A percentile compares a stretch with the other conserved stretches of the same genome.
phyloP scores from a whole-genome alignment of 2,797 vertebrate genomes.

The Chloroceryle amazona region DNA sequence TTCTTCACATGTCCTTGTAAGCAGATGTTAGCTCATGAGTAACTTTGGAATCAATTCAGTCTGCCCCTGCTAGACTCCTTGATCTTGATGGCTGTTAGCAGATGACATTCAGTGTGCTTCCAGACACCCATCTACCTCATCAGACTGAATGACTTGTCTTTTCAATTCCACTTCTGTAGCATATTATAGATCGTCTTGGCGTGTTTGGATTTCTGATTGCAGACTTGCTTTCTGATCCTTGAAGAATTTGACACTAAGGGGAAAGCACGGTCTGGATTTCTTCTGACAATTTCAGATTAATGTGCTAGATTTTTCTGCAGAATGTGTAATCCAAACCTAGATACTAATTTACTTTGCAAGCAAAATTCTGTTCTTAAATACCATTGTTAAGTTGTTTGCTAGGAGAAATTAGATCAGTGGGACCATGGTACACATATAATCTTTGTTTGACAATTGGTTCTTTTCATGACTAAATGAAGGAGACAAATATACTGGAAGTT shows the following conservation, averaged over 20 bases:
- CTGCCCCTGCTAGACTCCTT: background rate
- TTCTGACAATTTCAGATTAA: background rate
- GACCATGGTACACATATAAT: background rate
- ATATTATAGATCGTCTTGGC: background rate
- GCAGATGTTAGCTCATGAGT: background rate
- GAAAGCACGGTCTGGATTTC: background rate
- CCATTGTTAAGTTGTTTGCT: background rate
- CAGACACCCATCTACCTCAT: background rate
- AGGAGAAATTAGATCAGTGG: background rate
- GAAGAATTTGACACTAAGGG: background rate
- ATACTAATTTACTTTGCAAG: background rate
- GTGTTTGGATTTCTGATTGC: constrained; percentile 11
- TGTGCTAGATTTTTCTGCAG: background rate
- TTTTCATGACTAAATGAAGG: background rate
- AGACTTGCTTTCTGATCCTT: constrained; percentile 5
- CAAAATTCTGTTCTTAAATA: background rate
- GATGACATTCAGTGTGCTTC: constrained; percentile 3
- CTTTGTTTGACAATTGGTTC: background rate
- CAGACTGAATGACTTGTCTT: background rate
- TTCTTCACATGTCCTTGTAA: background rate
- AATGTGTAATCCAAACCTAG: background rate
- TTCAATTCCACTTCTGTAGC: background rate
- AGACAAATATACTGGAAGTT: background rate
- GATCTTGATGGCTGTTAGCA: constrained; percentile 1
- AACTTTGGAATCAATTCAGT: background rate